Evolutionary conservation across 2,797 vertebrate species (phyloP), one percentile per base, ranked within the genome.

Genomic region (Antrozous pallidus): DNA sequence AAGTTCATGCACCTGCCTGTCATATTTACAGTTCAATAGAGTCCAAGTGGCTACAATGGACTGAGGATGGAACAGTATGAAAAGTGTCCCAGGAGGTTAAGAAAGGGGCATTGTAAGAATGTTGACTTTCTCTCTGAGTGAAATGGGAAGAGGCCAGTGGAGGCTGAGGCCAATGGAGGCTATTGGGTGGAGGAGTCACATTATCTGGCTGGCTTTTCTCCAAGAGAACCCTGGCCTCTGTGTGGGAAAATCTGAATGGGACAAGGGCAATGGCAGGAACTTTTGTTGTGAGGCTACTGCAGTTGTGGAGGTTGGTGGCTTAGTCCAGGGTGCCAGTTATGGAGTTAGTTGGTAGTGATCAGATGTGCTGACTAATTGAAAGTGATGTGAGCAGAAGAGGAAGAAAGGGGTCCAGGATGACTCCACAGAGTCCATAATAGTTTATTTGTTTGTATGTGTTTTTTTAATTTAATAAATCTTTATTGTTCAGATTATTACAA

Each of bases 251-350:
- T 47, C 2, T 81, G 31, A 33, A 22, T 0, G 11, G 3, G 58
- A 71, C 20, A 8, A 78, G 33, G 40, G 14, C n/a, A 8, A 6
- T 4, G 67, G 20, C 31, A 42, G 16, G 26, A 33, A 14, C 26
- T 40, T 17, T 20, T 1, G 11, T 3, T 12, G 0, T 3, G 24
- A 73, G 22, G 31, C 42, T 18, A 0, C 2, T 54, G 24, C 31
- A 33, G 5, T 51, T 42, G 0, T 8, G 9, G 28, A n/a, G 2
- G 13, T 6, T 11, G 20, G 70, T 24, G 54, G 31, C 24, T 75
- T 45, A 8, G 31, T 63, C 11, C 26, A 33, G 40, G n/a, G 13
- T 18, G 20, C 40, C 18, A 89, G 71, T 58, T 5, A 5, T 9
- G 1, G 45, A 24, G n/a, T 10, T 11, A n/a, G 2, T 26, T 26